Evolutionary conservation across 1,140 invertebrate species (phyloP), one percentile per base, ranked within the genome.

Genomic region (Tetramorium alpestre): DNA sequence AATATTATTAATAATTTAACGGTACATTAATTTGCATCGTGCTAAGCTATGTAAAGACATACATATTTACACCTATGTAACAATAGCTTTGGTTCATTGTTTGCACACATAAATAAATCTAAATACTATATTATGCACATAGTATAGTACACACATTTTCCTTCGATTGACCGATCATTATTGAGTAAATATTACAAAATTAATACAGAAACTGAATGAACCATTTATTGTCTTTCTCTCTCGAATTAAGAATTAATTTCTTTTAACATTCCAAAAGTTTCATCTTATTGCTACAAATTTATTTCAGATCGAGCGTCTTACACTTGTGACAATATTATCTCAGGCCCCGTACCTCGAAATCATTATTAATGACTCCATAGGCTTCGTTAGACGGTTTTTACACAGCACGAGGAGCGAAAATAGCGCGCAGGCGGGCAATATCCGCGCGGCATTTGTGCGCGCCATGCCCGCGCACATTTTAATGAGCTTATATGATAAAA

Each of bases 321-420:
- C 69, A 84, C 80, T 73, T 84, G 80, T 49, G 54, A 84, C 75
- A 84, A 84, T 84, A 84, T 84, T 84, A 75, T 84, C 56, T 75
- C 80, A 84, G 69, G 25, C n/a, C 56, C 16, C 13, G 8, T 22
- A 38, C 25, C 41, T 11, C 5, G 54, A 22, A 84, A 73, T 73
- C 54, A 62, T 84, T 84, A 84, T 84, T 84, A 84, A 84, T 84
- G 69, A 84, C 80, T 84, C n/a, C 33, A 54, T 56, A 13, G 38
- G 28, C 13, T 58, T 69, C 22, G 47, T 25, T 22, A 33, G 54
- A 16, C 38, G 41, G 4, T 62, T 62, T 75, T 75, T 64, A 54
- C 80, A 25, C 72, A 18, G 28, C 54, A 28, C n/a, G 38, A 41
- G 22, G 67, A 47, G 54, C 67, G 80, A 75, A 84, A 84, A 84